Base-by-base conservation (phyloP, 2,113 vertebrate species). In the Aspidoscelis tigris region DNA sequence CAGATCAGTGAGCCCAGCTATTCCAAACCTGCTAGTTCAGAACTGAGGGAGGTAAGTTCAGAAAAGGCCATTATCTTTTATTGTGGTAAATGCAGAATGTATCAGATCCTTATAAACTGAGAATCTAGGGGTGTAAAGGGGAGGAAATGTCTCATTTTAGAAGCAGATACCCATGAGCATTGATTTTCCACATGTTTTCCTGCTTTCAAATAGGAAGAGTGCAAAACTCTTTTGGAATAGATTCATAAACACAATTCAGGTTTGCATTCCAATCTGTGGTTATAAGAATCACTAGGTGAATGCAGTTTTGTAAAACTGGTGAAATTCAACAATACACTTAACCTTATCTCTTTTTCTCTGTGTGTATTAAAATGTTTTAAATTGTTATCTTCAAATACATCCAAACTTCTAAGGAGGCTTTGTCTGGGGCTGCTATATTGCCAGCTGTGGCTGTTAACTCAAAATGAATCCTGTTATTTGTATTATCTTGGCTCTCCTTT, bases 151-250 rank as follows among this genome's bases (percentile, higher is more conserved):
- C 11, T 61, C 58, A 61, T 61, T 61, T 61, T 50, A 5, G 5
- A 50, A 50, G 47, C 47, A 82, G 61, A 3, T 81, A 0, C 53
- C 58, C 78, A 43, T 82, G 10, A 16, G 0, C 80, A 81, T 85
- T 79, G 81, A 84, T 84, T 3, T 55, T 71, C 53, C 43, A 81
- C 26, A 75, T 73, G 24, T 73, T 21, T 74, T 74, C 6, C 70
- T 82, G 16, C 9, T 73, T 82, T 33, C 18, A 66, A 44, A 24
- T 7, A 24, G 39, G 41, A 33, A 74, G 43, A n/a, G 47, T 20
- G 20, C 14, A 74, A 10, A n/a, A 3, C 8, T 21, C 61, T 61
- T 33, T 10, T 41, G 5, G 24, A 47, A 55, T 16, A 10, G 3
- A 12, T 3, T 39, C 12, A 22, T 53, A 14, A n/a, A 39, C 53